Evolutionary conservation across 2,888 invertebrate species (phyloP).

Genomic region (Noctua janthe): DNA sequence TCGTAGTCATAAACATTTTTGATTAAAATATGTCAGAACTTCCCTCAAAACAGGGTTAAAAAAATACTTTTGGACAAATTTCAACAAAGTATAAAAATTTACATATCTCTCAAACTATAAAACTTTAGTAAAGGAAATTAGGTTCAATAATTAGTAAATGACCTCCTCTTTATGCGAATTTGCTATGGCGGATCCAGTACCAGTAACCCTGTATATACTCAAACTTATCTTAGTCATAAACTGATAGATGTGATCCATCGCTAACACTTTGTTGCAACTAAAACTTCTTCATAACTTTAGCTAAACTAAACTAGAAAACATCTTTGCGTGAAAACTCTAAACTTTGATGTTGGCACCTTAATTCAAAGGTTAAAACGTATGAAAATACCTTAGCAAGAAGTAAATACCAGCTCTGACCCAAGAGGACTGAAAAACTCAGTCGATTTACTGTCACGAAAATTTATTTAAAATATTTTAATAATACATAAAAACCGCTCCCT

Average conservation of each 20-base stretch:
- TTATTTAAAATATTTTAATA: not conserved
- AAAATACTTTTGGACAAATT: no score
- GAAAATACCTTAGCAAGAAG: no score
- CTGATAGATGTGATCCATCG: constrained; percentile 48
- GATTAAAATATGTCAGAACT: no score
- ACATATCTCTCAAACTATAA: no score
- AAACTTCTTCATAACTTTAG: constrained; percentile 33
- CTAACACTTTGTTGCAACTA: constrained; percentile 40
- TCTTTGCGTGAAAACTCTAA: constrained; percentile 9
- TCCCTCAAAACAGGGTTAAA: no score
- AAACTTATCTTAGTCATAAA: constrained; percentile 45
- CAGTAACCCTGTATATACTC: not conserved
- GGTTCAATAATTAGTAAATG: no score
- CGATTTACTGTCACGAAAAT: no score
- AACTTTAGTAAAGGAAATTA: no score
- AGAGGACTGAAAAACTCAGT: not conserved
- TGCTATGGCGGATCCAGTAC: no score
- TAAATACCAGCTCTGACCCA: not conserved
- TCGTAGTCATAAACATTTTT: no score
- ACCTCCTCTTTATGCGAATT: no score
- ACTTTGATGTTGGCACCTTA: not conserved
- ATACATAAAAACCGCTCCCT: not conserved
- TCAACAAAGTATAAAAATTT: no score
- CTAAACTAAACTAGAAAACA: constrained; percentile 18
- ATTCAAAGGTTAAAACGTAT: not conserved